A percentile compares a stretch with the other conserved stretches of the same genome.
These are phyloP conservation scores for Zaprionus obscuricornis DNA, from an alignment of 2,888 invertebrate genomes.

Conservation along the genomic window DNA sequence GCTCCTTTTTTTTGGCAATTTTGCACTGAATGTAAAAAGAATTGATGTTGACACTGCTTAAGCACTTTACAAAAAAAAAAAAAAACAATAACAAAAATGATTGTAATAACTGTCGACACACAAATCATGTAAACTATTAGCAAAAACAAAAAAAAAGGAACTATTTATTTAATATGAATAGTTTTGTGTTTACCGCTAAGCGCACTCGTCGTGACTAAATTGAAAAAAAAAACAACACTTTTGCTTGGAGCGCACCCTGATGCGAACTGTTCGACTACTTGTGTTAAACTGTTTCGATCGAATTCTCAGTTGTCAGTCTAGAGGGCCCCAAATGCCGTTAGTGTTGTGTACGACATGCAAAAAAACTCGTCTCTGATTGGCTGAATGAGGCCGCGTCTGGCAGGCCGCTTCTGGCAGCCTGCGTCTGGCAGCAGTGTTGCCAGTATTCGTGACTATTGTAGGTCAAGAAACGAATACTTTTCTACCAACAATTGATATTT, in stretches of 20 bases:
- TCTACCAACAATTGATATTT: neutral
- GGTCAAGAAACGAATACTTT: conserved; percentile 4
- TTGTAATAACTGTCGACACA: conserved; percentile 36
- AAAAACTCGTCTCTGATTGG: conserved; percentile 45
- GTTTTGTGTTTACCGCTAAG: conserved; percentile 70
- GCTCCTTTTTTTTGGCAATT: conserved; percentile 53
- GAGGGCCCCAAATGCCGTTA: conserved; percentile 40
- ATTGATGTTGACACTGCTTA: conserved; percentile 50
- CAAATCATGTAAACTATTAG: conserved; percentile 6
- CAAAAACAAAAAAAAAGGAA: neutral
- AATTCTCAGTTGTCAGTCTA: conserved; percentile 32
- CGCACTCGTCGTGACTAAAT: conserved; percentile 58
- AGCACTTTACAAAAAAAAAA: conserved; percentile 51
- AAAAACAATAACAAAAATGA: conserved; percentile 41
- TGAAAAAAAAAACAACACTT: conserved; percentile 26
- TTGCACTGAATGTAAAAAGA: conserved; percentile 38
- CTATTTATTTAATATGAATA: conserved; percentile 31
- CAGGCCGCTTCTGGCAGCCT: conserved; percentile 64
- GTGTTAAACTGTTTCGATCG: conserved; percentile 50
- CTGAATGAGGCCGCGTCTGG: conserved; percentile 51
- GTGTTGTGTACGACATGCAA: conserved; percentile 34
- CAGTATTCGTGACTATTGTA: conserved; percentile 15
- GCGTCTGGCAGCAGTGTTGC: conserved; percentile 57
- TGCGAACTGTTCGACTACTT: conserved; percentile 44
- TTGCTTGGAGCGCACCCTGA: conserved; percentile 10